These are phyloP conservation scores for Ophion ventricosus DNA, from an alignment of 2,888 invertebrate genomes.

Conservation along the genomic window DNA sequence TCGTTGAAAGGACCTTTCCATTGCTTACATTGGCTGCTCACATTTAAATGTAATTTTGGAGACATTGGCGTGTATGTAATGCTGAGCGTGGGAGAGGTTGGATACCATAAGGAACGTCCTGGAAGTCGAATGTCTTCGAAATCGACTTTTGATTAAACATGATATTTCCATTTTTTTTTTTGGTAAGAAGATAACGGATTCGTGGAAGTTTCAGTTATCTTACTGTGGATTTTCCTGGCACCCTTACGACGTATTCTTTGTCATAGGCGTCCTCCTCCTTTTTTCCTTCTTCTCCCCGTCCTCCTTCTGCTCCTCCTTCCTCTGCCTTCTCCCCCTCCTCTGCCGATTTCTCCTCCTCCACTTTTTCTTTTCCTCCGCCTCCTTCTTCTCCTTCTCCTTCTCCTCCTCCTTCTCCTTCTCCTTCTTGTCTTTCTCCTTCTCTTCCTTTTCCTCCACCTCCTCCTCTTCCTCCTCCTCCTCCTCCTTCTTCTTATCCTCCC, in stretches of 20 bases:
- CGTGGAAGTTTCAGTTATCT: slow-evolving; percentile 51
- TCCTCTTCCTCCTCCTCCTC: no score
- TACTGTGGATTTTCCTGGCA: slow-evolving; percentile 29
- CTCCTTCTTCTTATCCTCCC: background rate
- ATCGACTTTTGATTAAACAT: background rate
- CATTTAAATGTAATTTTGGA: background rate
- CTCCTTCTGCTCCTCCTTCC: slow-evolving; percentile 1
- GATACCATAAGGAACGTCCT: background rate
- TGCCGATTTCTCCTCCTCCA: background rate
- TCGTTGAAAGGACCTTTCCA: background rate
- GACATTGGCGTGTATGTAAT: background rate
- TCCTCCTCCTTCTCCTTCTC: no score
- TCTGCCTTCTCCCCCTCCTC: no score
- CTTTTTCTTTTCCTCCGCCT: background rate
- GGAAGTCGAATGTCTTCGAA: background rate
- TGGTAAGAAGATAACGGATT: slow-evolving; percentile 35
- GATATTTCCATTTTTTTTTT: slow-evolving; percentile 52
- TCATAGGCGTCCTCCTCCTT: background rate
- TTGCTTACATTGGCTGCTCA: background rate
- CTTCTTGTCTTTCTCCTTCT: background rate
- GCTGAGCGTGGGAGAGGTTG: background rate
- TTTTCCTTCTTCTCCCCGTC: background rate
- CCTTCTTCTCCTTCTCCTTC: no score
- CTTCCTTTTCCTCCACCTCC: background rate
- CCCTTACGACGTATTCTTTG: slow-evolving; percentile 12